These are phyloP conservation scores for Hepsetus odoe DNA, from an alignment of 2,113 vertebrate species.

Conservation along the genomic window DNA sequence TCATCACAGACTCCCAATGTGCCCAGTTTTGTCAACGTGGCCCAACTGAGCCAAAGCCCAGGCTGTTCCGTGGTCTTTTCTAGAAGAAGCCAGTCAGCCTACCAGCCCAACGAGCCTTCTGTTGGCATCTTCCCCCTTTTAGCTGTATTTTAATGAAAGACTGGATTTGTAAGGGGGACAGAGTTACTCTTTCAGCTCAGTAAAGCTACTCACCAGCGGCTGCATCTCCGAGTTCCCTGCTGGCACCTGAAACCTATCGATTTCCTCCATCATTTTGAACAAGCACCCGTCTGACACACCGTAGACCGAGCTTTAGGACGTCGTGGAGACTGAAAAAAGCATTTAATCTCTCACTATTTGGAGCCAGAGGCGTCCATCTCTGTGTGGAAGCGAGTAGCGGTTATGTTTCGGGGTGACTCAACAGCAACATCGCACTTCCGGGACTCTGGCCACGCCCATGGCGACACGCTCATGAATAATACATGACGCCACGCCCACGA, in stretches of 20 bases:
- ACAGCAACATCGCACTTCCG: conserved; percentile 77
- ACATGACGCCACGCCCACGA: conserved; percentile 14
- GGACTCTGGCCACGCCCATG: conserved; percentile 45
- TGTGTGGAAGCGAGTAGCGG: not conserved
- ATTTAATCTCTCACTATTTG: conserved; percentile 45
- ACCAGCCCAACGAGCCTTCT: too few relatives aligned
- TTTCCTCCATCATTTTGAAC: conserved; percentile 94
- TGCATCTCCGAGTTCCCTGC: conserved; percentile 91
- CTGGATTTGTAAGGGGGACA: too few relatives aligned
- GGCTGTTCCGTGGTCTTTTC: not conserved
- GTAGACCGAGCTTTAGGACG: conserved; percentile 18
- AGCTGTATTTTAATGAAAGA: not conserved
- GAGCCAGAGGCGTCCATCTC: conserved; percentile 32
- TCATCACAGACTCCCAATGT: too few relatives aligned
- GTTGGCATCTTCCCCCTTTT: not conserved
- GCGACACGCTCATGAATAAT: conserved; percentile 34
- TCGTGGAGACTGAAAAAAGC: not conserved
- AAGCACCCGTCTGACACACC: conserved; percentile 40
- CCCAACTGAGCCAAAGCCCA: not conserved
- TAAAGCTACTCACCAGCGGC: conserved; percentile 83
- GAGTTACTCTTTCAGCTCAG: too few relatives aligned
- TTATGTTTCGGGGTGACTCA: conserved; percentile 73
- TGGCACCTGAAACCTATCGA: conserved; percentile 93
- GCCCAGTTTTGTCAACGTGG: not conserved
- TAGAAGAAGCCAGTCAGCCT: not conserved